A percentile compares a stretch with the other conserved stretches of the same genome.
Evolutionary conservation across 2,888 invertebrate species (phyloP).

Genomic region (Prosapia bicincta): DNA sequence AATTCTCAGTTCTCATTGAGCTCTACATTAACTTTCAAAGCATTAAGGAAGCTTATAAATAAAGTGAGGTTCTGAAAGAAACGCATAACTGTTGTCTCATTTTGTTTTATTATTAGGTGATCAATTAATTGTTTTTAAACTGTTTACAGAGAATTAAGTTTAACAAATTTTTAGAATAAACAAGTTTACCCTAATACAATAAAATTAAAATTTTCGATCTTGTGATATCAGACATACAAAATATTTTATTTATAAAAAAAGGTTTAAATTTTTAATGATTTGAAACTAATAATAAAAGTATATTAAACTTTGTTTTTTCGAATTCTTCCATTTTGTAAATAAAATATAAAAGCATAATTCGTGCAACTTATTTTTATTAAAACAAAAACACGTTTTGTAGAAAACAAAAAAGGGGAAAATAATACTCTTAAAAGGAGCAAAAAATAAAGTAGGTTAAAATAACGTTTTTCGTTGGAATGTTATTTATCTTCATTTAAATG

Average conservation of each 20-base stretch:
- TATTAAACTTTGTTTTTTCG: neutral
- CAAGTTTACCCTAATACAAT: neutral
- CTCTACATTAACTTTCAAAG: too few relatives aligned
- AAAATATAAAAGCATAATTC: neutral
- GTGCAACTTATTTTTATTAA: neutral
- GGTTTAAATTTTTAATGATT: neutral
- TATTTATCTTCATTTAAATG: neutral
- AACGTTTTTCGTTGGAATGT: neutral
- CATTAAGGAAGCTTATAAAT: too few relatives aligned
- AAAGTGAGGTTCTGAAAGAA: too few relatives aligned
- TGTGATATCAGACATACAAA: too few relatives aligned
- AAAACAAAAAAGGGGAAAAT: neutral
- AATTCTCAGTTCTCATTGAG: too few relatives aligned
- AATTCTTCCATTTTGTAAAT: neutral
- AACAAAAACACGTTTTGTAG: neutral
- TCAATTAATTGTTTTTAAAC: neutral
- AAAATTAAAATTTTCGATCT: neutral
- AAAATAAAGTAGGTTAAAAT: neutral
- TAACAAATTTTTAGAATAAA: neutral
- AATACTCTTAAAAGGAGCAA: neutral
- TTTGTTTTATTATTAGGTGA: neutral
- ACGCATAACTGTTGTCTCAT: too few relatives aligned
- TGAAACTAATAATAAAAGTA: neutral
- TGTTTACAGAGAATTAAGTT: neutral
- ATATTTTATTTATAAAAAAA: neutral